A percentile compares a stretch with the other conserved stretches of the same genome.
phyloP scores from a whole-genome alignment of 2,797 vertebrate species.

The Pseudochromis fuscus region DNA sequence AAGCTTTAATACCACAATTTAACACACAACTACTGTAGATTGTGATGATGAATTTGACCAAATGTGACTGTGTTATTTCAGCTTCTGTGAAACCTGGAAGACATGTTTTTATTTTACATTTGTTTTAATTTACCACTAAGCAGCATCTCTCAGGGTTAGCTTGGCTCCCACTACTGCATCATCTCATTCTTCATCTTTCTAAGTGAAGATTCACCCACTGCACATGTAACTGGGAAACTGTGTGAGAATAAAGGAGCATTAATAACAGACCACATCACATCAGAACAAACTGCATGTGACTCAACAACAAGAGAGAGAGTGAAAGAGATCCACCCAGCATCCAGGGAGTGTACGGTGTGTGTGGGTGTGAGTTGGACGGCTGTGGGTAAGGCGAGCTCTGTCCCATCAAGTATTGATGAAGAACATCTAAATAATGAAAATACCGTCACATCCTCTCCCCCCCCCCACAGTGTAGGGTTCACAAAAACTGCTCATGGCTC shows the following conservation, averaged over 20 bases:
- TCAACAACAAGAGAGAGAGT: constrained; percentile 46
- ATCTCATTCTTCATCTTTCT: not conserved
- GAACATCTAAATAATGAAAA: constrained; percentile 80
- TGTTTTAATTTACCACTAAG: not conserved
- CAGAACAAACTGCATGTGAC: not conserved
- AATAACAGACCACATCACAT: not conserved
- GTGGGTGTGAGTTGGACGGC: constrained; percentile 6
- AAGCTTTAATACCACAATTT: not conserved
- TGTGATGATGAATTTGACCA: not conserved
- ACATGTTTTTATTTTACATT: too few relatives aligned
- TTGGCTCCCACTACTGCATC: not conserved
- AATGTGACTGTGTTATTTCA: not conserved
- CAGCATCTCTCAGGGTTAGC: constrained; percentile 5
- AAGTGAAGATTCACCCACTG: not conserved
- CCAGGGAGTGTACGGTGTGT: not conserved
- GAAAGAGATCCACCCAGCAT: constrained; percentile 33
- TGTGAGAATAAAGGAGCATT: not conserved
- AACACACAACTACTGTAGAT: not conserved
- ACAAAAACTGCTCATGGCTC: constrained; percentile 27
- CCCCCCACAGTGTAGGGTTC: constrained; percentile 60
- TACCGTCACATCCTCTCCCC: constrained; percentile 64
- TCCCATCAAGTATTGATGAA: constrained; percentile 80
- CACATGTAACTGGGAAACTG: not conserved
- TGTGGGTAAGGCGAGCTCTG: constrained; percentile 70
- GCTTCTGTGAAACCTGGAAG: not conserved